A percentile compares a stretch with the other conserved stretches of the same genome.
Conservation (phyloP, 2,113 vertebrate species). For the Microtus pennsylvanicus region DNA sequence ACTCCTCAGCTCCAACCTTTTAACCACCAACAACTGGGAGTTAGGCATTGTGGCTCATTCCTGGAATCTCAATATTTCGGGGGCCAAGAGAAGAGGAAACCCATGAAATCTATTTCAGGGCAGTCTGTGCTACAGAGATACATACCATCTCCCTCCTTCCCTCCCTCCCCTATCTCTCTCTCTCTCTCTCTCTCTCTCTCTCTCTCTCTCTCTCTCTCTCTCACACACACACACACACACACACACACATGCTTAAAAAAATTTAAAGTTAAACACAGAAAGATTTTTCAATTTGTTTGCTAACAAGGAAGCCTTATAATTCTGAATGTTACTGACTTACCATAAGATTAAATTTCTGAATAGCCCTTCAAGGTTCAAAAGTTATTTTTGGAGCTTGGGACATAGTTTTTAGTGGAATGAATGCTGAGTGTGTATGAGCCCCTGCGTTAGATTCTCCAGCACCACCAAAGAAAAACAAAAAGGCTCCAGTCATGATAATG, state of each 20-base stretch:
- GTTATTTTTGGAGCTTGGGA: not conserved
- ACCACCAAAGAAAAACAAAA: not conserved
- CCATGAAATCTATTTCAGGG: not conserved
- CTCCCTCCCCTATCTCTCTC: not conserved
- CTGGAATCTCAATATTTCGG: not conserved
- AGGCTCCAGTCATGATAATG: not conserved
- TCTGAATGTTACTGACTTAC: not conserved
- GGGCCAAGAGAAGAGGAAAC: not conserved
- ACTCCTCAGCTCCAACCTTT: not conserved
- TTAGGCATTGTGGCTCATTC: not conserved
- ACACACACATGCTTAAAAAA: not conserved
- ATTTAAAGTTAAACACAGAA: not conserved
- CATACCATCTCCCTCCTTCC: not conserved
- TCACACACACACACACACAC: no score
- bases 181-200: not conserved
- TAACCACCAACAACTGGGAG: not conserved
- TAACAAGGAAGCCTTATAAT: not conserved
- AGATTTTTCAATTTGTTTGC: constrained; percentile 37
- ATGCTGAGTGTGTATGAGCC: not conserved
- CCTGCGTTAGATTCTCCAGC: not conserved
- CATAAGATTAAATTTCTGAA: constrained; percentile 23
- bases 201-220: no score
- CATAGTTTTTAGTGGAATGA: not conserved
- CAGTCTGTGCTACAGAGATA: no score
- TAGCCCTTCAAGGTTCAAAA: constrained; percentile 35